Percentiles rank a stretch among this genome's conserved stretches.
phyloP scores from a whole-genome alignment of 2,113 vertebrate species.

The Varanus komodoensis region DNA sequence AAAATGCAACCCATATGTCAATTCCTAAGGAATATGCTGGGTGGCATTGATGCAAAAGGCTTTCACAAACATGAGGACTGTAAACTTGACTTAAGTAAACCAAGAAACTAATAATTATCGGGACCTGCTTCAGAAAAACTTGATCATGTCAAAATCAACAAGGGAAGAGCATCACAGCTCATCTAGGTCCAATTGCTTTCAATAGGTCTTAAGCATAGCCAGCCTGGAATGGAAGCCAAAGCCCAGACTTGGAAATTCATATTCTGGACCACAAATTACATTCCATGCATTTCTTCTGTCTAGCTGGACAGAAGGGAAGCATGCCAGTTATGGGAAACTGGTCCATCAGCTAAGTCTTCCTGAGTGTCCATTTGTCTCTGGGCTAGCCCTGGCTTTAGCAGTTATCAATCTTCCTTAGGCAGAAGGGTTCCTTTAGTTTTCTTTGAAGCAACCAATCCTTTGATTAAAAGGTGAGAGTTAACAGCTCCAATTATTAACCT shows the following conservation, averaged over 20 bases:
- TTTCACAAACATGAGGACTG: background rate
- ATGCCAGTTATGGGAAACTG: background rate
- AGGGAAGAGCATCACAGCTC: background rate
- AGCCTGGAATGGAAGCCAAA: background rate
- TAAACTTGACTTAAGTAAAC: background rate
- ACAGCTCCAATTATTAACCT: constrained; percentile 83
- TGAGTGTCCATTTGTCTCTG: background rate
- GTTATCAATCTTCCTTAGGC: constrained; percentile 78
- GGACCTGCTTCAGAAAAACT: background rate
- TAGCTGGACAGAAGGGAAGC: background rate
- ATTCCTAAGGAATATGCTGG: background rate
- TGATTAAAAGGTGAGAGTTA: constrained; percentile 83
- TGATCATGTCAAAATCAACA: background rate
- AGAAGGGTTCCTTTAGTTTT: constrained; percentile 75
- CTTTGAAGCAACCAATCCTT: constrained; percentile 75
- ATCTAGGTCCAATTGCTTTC: background rate
- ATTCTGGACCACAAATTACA: background rate
- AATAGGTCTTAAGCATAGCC: background rate
- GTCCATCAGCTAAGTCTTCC: background rate
- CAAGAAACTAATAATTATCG: background rate
- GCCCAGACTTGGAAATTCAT: background rate
- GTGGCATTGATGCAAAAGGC: background rate
- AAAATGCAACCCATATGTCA: background rate
- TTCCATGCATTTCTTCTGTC: background rate
- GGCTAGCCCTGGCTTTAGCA: constrained; percentile 63